Conservation (phyloP, 2,113 vertebrate species). For the Cheilinus undulatus region DNA sequence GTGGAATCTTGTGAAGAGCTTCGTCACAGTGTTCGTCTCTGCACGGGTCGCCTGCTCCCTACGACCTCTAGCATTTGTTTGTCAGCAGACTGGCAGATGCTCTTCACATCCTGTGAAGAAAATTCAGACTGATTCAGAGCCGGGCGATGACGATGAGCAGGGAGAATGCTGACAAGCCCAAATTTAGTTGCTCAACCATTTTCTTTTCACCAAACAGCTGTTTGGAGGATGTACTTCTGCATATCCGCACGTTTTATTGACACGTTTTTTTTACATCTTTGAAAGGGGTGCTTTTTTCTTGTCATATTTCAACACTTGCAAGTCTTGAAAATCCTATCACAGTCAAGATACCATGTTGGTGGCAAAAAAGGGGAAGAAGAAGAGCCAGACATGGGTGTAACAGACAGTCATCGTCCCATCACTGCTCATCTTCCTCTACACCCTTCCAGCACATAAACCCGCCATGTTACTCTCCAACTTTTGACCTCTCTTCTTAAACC, state of each 20-base stretch:
- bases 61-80: conserved; percentile 47
- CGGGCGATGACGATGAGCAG: conserved; percentile 27
- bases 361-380: conserved; percentile 9
- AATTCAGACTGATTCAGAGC: conserved; percentile 58
- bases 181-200: conserved; percentile 54
- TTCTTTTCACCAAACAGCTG: not conserved
- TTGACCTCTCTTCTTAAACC: conserved; percentile 8
- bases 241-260: not conserved
- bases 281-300: not conserved
- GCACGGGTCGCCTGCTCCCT: not conserved
- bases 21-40: conserved; percentile 34
- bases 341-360: not conserved
- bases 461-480: not conserved
- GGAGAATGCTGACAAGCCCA: conserved; percentile 55
- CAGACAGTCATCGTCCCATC: conserved; percentile 6
- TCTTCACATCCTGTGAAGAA: conserved; percentile 73
- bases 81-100: conserved; percentile 43
- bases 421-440: conserved; percentile 17
- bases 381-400: conserved; percentile 25
- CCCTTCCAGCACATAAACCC: not conserved
- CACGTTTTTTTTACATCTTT: not conserved
- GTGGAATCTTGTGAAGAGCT: conserved; percentile 69
- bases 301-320: not conserved
- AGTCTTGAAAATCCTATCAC: not conserved
- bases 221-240: conserved; percentile 38